Conservation (phyloP, 2,888 invertebrate species). For the Epinotia ramella region DNA sequence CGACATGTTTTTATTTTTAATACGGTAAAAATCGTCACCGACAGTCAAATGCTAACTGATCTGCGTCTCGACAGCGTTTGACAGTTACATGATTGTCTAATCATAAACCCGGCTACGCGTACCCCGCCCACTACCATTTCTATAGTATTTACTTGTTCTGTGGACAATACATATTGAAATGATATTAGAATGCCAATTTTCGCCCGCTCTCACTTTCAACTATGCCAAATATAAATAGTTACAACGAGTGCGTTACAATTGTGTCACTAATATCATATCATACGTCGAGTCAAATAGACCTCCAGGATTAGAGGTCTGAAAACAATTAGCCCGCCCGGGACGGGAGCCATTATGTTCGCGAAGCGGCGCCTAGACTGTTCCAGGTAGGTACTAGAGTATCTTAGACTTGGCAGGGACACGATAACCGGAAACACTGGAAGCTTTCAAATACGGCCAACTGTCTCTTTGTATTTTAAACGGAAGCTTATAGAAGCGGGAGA, state of each 20-base stretch:
- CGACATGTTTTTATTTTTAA: too few species aligned
- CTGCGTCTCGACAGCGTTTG: too few species aligned
- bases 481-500: not conserved
- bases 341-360: constrained; percentile 4
- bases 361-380: not conserved
- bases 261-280: not conserved
- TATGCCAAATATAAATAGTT: not conserved
- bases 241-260: not conserved
- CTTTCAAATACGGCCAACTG: constrained; percentile 9
- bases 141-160: too few species aligned
- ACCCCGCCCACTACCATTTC: too few species aligned
- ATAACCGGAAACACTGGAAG: constrained; percentile 8
- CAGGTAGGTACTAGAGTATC: not conserved
- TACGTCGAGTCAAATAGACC: not conserved
- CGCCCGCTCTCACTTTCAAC: not conserved
- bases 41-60: too few species aligned
- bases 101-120: too few species aligned
- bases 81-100: too few species aligned
- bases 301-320: constrained; percentile 3
- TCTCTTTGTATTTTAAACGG: constrained; percentile 20
- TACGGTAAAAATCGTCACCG: too few species aligned
- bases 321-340: constrained; percentile 18
- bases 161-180: not conserved
- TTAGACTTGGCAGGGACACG: constrained; percentile 18
- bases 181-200: not conserved